Evolutionary conservation across 2,797 vertebrate species (phyloP), one percentile per base, ranked within the genome.

Genomic region (Chanos chanos): DNA sequence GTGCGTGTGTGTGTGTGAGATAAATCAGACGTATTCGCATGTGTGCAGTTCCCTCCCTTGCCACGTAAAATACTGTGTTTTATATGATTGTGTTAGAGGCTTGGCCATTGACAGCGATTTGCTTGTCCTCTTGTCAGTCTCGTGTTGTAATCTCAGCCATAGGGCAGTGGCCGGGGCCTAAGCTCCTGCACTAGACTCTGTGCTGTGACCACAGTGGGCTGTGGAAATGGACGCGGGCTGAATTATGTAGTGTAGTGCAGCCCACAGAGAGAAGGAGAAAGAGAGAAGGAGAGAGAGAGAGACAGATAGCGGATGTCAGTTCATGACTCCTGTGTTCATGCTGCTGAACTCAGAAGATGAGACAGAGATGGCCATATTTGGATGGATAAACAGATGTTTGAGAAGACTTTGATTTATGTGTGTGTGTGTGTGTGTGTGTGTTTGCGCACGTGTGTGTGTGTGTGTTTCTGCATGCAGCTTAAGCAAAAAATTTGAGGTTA

Each of bases 101-200:
- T 15, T 41, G 21, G 10, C 9, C 16, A 41, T 50, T 34, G 10
- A 34, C 41, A 22, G 16, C 37, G 55, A 54, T 52, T 30, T 61
- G 30, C 51, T 48, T 33, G 8, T 33, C 15, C 25, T 21, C 49
- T 45, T 36, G 40, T 61, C 28, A 33, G 39, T 60, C 25, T 45
- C 49, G 30, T 28, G 27, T 37, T 41, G 28, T 68, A 44, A 61
- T 50, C 28, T 50, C 28, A 43, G 44, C 62, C 58, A 68, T 4
- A n/a, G 22, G 30, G 55, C 51, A 50, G 50, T 39, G 47, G 53
- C 61, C 44, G 13, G 13, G 18, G 9, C 21, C 7, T 58, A 58
- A 58, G 54, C 21, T 36, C 5, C 2, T 25, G 7, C 13, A 31
- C 43, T 34, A 36, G 36, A 37, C 37, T 4, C 18, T 36, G 13